Evolutionary conservation across 2,113 vertebrate species (phyloP).

Genomic region (Tyto alba): DNA sequence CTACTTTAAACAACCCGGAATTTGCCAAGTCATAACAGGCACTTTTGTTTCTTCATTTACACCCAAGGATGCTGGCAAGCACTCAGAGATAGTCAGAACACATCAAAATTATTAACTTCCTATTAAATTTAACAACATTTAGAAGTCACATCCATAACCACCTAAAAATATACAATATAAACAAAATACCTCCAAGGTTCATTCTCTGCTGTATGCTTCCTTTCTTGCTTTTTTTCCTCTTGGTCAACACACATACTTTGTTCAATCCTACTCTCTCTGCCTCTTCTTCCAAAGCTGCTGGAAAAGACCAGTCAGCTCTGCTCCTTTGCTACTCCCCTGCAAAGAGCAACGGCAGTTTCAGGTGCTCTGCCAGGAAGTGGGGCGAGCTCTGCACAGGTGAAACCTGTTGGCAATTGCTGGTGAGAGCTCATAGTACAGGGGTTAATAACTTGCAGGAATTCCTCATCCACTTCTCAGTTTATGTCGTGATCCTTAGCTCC

Average conservation of each 20-base stretch:
- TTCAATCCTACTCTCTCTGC: background rate
- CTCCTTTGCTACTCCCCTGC: background rate
- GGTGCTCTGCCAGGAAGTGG: background rate
- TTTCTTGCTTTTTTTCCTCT: background rate
- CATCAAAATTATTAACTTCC: background rate
- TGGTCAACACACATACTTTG: background rate
- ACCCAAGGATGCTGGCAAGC: background rate
- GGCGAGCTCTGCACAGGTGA: background rate
- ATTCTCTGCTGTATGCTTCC: background rate
- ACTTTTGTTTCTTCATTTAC: background rate
- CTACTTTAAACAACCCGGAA: background rate
- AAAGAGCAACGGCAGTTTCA: background rate
- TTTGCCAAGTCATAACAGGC: background rate
- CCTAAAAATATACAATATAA: background rate
- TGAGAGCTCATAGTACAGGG: rapidly evolving
- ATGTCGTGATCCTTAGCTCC: background rate
- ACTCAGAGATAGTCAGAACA: background rate
- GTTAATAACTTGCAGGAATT: background rate
- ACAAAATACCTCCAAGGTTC: background rate
- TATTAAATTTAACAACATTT: background rate
- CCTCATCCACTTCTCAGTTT: background rate
- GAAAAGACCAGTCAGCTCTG: background rate
- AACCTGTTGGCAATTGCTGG: background rate
- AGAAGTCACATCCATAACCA: background rate
- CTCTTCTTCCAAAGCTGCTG: background rate